phyloP scores from a whole-genome alignment of 2,113 vertebrate species.

The Clupea harengus region DNA sequence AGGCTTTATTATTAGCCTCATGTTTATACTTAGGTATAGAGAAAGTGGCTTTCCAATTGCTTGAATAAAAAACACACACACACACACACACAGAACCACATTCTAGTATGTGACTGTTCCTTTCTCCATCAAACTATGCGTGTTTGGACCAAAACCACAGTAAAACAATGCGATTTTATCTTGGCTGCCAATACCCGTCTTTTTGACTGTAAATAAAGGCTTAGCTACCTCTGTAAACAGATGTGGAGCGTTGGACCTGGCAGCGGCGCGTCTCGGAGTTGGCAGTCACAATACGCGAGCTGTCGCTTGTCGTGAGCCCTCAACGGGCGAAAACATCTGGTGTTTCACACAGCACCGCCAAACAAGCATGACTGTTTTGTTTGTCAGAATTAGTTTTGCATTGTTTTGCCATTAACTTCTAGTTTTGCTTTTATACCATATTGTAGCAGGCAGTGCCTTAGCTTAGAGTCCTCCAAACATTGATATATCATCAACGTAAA shows the following conservation, averaged over 20 bases:
- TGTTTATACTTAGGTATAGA: neutral
- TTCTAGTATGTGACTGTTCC: neutral
- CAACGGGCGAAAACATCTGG: neutral
- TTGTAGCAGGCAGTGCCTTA: no score
- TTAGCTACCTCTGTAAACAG: slow-evolving; percentile 7
- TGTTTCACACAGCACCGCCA: neutral
- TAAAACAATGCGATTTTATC: neutral
- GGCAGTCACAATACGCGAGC: neutral
- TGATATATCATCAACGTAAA: no score
- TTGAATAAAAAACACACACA: no score
- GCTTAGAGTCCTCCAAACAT: no score
- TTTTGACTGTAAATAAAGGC: slow-evolving; percentile 9
- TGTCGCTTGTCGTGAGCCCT: neutral
- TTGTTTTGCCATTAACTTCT: neutral
- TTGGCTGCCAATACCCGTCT: neutral
- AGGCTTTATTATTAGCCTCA: neutral
- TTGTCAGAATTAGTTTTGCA: neutral
- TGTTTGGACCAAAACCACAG: neutral
- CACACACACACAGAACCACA: neutral
- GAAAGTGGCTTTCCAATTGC: neutral
- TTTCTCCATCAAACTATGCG: neutral
- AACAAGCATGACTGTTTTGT: neutral
- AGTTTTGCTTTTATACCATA: no score
- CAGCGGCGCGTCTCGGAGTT: neutral
- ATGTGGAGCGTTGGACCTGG: slow-evolving; percentile 3